A percentile compares a stretch with the other conserved stretches of the same genome.
Evolutionary conservation across 2,888 invertebrate species (phyloP).

Genomic region (Himalopsyche tibetana): DNA sequence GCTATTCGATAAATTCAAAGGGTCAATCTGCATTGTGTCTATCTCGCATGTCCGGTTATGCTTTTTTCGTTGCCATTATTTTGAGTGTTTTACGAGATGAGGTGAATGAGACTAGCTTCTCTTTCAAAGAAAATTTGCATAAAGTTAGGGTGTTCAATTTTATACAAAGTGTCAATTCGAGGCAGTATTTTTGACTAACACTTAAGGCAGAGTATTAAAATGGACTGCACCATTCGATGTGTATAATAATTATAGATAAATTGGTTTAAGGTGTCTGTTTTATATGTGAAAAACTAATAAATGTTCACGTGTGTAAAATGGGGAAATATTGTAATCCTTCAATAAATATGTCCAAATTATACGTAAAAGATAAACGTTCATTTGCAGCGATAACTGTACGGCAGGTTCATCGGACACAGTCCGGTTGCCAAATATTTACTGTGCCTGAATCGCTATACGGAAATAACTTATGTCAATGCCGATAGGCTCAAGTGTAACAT

Average conservation of each 20-base stretch:
- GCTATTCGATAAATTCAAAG: not conserved
- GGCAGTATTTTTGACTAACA: not conserved
- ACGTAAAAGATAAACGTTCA: not conserved
- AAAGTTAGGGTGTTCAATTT: conserved; percentile 45
- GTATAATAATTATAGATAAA: too few relatives aligned
- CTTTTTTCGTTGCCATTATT: conserved; percentile 51
- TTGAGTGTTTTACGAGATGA: conserved; percentile 52
- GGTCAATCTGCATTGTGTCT: not conserved
- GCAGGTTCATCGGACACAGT: not conserved
- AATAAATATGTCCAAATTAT: not conserved
- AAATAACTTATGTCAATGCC: too few relatives aligned
- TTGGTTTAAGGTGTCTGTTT: too few relatives aligned
- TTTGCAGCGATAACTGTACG: not conserved
- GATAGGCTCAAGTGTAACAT: too few relatives aligned
- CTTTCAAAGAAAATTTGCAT: conserved; percentile 49
- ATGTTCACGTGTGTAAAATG: not conserved
- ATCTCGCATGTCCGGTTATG: conserved; percentile 62
- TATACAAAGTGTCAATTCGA: not conserved
- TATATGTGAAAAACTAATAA: too few relatives aligned
- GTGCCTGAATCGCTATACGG: too few relatives aligned
- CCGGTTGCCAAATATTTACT: not conserved
- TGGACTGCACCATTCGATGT: too few relatives aligned
- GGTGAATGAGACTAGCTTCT: conserved; percentile 46
- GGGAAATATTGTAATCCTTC: not conserved
- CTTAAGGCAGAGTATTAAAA: not conserved